Conservation (phyloP, 2,797 vertebrate species). For the Paguma larvata region DNA sequence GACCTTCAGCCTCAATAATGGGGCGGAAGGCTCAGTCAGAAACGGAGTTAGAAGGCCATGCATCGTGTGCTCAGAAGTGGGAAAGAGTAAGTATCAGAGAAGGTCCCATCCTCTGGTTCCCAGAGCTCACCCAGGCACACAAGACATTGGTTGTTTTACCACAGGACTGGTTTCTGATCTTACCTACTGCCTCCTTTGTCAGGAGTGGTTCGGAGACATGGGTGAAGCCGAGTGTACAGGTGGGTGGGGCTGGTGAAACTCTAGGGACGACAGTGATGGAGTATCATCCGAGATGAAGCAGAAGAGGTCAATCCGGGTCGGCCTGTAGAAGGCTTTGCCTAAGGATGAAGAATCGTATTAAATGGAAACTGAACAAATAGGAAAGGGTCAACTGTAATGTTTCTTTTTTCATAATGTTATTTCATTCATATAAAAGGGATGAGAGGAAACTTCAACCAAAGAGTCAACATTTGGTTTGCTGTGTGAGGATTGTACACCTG, state of each 20-base stretch:
- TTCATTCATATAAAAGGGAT: neutral
- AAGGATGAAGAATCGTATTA: neutral
- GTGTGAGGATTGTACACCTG: neutral
- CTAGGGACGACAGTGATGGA: neutral
- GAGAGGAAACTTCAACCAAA: neutral
- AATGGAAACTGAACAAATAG: slow-evolving; percentile 35
- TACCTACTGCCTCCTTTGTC: neutral
- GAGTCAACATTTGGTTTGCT: slow-evolving; percentile 56
- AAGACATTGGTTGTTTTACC: neutral
- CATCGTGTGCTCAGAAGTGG: neutral
- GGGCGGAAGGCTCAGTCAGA: neutral
- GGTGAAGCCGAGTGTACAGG: neutral
- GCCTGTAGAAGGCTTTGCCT: neutral
- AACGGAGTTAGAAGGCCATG: neutral
- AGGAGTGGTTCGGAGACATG: neutral
- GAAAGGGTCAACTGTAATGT: neutral
- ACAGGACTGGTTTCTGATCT: neutral
- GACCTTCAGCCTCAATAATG: neutral
- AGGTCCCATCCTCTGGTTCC: neutral
- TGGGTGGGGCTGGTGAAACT: neutral
- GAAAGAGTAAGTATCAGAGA: neutral
- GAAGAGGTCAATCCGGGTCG: neutral
- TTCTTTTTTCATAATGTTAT: neutral
- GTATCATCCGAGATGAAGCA: neutral
- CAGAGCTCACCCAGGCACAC: neutral